Evolutionary conservation across 92 coral and sea anemone species (phyloP), one percentile per base, ranked within the genome.

Genomic region (Scolanthus callimorphus): DNA sequence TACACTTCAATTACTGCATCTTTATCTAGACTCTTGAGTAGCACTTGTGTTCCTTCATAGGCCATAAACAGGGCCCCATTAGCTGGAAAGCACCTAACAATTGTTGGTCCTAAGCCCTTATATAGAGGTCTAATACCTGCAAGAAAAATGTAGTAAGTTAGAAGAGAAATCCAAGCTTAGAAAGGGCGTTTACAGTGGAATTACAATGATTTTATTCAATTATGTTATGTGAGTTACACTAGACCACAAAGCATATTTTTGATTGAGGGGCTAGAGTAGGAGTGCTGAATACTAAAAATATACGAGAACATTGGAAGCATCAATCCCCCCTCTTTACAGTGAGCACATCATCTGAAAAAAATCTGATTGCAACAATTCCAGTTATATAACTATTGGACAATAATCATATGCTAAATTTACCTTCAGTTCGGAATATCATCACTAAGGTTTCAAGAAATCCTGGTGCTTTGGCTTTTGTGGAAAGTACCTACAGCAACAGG

Each of bases 31-130:
- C 68, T 69, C 6, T 50, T 77, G 43, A 94, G 71, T 34, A 94
- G 70, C 44, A 74, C 63, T 67, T 94, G 90, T 49, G 96, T 88
- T 70, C 96, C 98, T 78, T 94, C 98, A 71, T 94, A 94, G 9
- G 95, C 96, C 73, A 94, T 63, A 63, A 94, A 94, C 73, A 94
- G 63, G 31, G 96, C 98, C 30, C 97, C 98, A 70, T 86, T 84
- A 9, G 98, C 98, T 15, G 98, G 98, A 61, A 94, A 88, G 31
- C 92, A 94, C 25, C 98, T 81, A 19, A 94, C 34, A 47, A 90
- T 43, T 39, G 96, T 85, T 57, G 98, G 98, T 20, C 98, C 98
- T 13, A 94, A 67, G 44, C 98, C 98, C 71, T 70, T 94, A 73
- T 94, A 94, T 25, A 94, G 60, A 9, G 96, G 85, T 62, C 95